Conservation (phyloP, 1,140 invertebrate species). For the Hyposmocoma kahamanoa region DNA sequence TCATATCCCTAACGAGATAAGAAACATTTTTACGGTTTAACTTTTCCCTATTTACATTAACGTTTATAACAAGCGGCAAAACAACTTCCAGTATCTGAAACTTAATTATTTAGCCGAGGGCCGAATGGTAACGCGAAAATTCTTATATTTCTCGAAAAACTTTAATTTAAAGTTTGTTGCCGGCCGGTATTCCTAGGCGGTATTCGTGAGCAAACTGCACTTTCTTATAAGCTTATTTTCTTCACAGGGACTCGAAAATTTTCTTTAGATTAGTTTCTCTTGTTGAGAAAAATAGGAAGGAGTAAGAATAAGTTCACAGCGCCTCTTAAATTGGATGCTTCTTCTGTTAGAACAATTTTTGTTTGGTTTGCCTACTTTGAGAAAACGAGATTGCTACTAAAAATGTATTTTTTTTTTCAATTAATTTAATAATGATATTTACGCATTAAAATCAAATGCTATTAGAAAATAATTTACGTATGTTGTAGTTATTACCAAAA, state of each 20-base stretch:
- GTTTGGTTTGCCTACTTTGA: no score
- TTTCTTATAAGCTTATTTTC: constrained; percentile 72
- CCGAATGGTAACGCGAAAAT: constrained; percentile 36
- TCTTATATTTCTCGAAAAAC: constrained; percentile 50
- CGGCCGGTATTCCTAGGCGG: constrained; percentile 49
- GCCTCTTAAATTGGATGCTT: constrained; percentile 55
- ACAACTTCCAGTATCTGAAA: constrained; percentile 25
- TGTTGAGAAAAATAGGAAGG: constrained; percentile 66
- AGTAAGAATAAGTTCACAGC: constrained; percentile 59
- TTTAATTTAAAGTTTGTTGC: constrained; percentile 70
- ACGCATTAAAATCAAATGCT: no score
- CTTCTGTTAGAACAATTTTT: constrained; percentile 45
- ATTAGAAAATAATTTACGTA: no score
- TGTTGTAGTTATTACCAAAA: no score
- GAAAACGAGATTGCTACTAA: constrained; percentile 38
- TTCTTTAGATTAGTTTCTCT: constrained; percentile 73
- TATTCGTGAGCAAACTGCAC: constrained; percentile 63
- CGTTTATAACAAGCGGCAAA: neutral
- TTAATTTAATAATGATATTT: no score
- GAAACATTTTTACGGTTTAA: no score
- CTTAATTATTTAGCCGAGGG: constrained; percentile 30
- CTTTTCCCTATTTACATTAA: no score
- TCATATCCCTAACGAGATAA: no score
- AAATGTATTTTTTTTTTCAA: no score
- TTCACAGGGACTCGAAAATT: constrained; percentile 66